These are phyloP conservation scores for Pseudachorutes palmiensis DNA, from an alignment of 1,140 invertebrate genomes.

Conservation along the genomic window DNA sequence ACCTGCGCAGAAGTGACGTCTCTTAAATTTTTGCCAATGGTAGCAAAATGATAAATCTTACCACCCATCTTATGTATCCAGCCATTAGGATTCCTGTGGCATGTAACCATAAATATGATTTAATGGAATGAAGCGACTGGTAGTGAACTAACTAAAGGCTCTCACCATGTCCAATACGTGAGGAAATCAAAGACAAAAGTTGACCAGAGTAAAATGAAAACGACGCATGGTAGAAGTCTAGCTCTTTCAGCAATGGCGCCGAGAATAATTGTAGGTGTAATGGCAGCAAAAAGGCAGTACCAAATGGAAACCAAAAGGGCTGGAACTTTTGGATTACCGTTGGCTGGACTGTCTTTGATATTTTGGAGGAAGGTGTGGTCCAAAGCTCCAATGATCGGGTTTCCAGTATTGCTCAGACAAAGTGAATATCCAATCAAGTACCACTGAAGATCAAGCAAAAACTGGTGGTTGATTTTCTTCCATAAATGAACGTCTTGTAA, in stretches of 20 bases:
- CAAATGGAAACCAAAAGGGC: slow-evolving; percentile 31
- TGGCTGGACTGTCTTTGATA: slow-evolving; percentile 21
- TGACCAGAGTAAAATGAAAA: slow-evolving; percentile 31
- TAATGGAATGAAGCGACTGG: background rate
- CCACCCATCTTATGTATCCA: slow-evolving; percentile 20
- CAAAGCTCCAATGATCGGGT: slow-evolving; percentile 28
- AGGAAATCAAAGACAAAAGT: slow-evolving; percentile 32
- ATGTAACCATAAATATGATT: background rate
- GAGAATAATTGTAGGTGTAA: slow-evolving; percentile 37
- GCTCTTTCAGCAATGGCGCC: slow-evolving; percentile 30
- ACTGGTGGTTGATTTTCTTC: background rate
- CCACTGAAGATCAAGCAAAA: slow-evolving; percentile 26
- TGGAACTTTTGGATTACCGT: slow-evolving; percentile 23
- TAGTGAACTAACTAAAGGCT: background rate
- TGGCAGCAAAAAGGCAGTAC: slow-evolving; percentile 34
- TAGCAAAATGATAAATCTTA: slow-evolving; percentile 2
- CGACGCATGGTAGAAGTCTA: slow-evolving; percentile 22
- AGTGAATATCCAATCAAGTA: slow-evolving; percentile 32
- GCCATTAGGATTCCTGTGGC: slow-evolving; percentile 24
- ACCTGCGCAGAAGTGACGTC: slow-evolving; percentile 1
- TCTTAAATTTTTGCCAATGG: slow-evolving; percentile 1
- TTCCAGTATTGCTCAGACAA: slow-evolving; percentile 30
- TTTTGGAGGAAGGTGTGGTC: slow-evolving; percentile 28
- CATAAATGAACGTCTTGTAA: too few species aligned
- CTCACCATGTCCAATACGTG: slow-evolving; percentile 16